These are phyloP conservation scores for Toxotes lorentzi DNA, from an alignment of 2,797 vertebrate genomes.

Conservation along the genomic window DNA sequence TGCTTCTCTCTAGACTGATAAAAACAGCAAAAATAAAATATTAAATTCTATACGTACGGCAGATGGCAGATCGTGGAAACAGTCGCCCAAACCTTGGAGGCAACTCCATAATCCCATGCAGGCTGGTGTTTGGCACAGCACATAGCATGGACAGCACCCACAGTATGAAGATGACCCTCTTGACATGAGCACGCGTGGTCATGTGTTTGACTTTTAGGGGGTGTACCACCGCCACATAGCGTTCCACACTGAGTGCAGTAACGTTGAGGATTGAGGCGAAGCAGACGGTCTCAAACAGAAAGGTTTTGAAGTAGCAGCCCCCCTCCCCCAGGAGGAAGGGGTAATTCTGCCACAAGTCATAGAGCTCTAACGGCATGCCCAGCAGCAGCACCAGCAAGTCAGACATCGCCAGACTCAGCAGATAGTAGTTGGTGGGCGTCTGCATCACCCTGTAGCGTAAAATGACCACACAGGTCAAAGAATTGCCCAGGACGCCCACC, in stretches of 20 bases:
- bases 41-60: slow-evolving; percentile 56
- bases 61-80: slow-evolving; percentile 78
- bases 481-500: slow-evolving; percentile 82
- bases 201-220: slow-evolving; percentile 82
- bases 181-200: slow-evolving; percentile 79
- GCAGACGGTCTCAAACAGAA: slow-evolving; percentile 86
- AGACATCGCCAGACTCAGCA: slow-evolving; percentile 84
- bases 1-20: not conserved
- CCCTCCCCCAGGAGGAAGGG: slow-evolving; percentile 82
- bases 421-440: slow-evolving; percentile 86
- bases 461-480: slow-evolving; percentile 83
- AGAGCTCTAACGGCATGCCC: slow-evolving; percentile 85
- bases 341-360: slow-evolving; percentile 86
- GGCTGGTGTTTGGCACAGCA: slow-evolving; percentile 84
- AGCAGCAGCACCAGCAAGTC: slow-evolving; percentile 85
- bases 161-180: slow-evolving; percentile 77
- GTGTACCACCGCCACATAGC: slow-evolving; percentile 84
- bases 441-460: slow-evolving; percentile 81
- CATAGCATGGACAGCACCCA: slow-evolving; percentile 84
- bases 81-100: slow-evolving; percentile 67
- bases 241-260: slow-evolving; percentile 83
- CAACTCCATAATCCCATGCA: slow-evolving; percentile 78
- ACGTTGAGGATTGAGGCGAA: slow-evolving; percentile 87
- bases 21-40: not conserved
- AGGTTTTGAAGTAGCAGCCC: slow-evolving; percentile 86